These are phyloP conservation scores for Meandrusa payeni DNA, from an alignment of 2,888 invertebrate species.

Conservation along the genomic window DNA sequence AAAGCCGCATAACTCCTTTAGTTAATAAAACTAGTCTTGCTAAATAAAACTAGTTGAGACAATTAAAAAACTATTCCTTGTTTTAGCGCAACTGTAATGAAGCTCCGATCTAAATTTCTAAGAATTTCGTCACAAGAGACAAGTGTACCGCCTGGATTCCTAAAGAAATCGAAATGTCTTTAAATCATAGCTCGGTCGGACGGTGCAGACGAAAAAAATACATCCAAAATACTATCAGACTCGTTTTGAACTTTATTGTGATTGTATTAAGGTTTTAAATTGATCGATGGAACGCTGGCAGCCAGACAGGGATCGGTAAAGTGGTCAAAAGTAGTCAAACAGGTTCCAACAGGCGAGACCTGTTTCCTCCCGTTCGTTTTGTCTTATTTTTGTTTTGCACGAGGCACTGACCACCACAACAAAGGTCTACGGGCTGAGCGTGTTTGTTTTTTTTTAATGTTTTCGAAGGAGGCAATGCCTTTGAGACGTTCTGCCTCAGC, in stretches of 20 bases:
- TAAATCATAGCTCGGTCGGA: conserved; percentile 60
- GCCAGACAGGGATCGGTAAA: conserved; percentile 49
- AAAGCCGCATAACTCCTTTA: too few species aligned
- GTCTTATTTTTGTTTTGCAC: conserved; percentile 75
- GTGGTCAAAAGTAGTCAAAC: conserved; percentile 62
- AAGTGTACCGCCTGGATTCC: conserved; percentile 59
- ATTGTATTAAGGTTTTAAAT: conserved; percentile 15
- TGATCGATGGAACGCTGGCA: not conserved
- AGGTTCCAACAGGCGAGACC: conserved; percentile 62
- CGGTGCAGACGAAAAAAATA: conserved; percentile 28
- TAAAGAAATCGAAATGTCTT: conserved; percentile 75
- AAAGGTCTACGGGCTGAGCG: conserved; percentile 63
- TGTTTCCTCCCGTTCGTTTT: conserved; percentile 62
- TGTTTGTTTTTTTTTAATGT: conserved; percentile 54
- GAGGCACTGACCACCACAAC: conserved; percentile 80
- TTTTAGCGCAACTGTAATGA: not conserved
- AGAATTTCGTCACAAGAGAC: conserved; percentile 37
- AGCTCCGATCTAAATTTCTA: not conserved
- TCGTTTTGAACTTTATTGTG: conserved; percentile 1
- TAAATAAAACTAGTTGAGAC: too few species aligned
- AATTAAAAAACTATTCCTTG: too few species aligned
- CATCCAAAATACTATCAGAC: not conserved
- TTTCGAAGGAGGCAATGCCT: conserved; percentile 49
- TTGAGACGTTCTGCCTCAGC: conserved; percentile 41
- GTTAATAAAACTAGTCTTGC: too few species aligned